Evolutionary conservation across 2,113 vertebrate genomes (phyloP).

Genomic region (Micromys minutus): DNA sequence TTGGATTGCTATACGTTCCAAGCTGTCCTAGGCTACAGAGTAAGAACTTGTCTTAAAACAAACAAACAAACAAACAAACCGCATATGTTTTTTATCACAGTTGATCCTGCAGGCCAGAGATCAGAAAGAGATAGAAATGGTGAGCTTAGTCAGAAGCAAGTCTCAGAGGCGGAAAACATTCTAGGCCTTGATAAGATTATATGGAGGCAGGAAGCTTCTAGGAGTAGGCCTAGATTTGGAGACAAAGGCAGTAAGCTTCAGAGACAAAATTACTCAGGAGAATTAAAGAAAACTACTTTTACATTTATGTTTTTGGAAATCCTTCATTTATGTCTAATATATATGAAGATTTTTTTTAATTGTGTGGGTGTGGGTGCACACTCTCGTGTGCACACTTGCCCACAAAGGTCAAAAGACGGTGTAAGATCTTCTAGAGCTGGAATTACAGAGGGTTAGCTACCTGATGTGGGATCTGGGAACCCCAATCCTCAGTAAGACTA

Average conservation of each 20-base stretch:
- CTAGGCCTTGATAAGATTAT: no score
- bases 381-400: not conserved
- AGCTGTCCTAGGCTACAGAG: no score
- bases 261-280: no score
- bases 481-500: not conserved
- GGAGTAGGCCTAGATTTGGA: no score
- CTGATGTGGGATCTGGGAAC: not conserved
- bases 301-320: not conserved
- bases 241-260: no score
- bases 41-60: not conserved
- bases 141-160: no score
- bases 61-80: not conserved
- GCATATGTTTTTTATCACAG: not conserved
- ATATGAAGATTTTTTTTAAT: not conserved
- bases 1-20: not conserved
- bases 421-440: not conserved
- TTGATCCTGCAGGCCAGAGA: not conserved
- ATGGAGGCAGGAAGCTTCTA: no score
- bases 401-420: not conserved
- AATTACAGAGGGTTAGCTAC: not conserved
- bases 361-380: not conserved
- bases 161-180: no score
- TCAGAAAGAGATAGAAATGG: no score
- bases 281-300: no score
- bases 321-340: conserved; percentile 5